Percentiles rank a stretch among this genome's conserved stretches.
These are phyloP conservation scores for Bursaphelenchus okinawaensis DNA, from an alignment of 2,888 invertebrate genomes.

Conservation along the genomic window DNA sequence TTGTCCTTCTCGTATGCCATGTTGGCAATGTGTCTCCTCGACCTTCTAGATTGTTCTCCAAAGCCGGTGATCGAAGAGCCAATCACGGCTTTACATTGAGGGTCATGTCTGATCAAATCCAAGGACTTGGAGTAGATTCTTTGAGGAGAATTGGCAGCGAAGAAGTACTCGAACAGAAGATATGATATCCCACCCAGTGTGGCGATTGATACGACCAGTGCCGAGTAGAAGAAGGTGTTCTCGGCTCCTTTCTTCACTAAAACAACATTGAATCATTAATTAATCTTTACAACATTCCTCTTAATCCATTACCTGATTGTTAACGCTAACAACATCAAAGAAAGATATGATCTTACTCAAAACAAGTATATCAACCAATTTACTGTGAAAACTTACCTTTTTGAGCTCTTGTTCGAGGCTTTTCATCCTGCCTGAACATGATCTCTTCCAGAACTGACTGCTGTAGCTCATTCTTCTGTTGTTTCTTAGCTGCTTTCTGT, in stretches of 20 bases:
- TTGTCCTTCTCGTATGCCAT: conserved; percentile 49
- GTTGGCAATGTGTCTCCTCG: conserved; percentile 41
- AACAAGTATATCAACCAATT: background rate
- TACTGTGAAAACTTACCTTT: conserved; percentile 20
- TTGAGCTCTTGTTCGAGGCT: conserved; percentile 39
- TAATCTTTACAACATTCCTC: background rate
- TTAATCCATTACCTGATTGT: background rate
- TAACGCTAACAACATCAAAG: too few species aligned
- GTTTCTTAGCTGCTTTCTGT: too few species aligned
- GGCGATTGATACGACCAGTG: conserved; percentile 37
- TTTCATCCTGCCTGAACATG: conserved; percentile 26
- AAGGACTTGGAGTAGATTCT: conserved; percentile 46
- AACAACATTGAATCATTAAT: background rate
- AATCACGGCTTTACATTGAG: conserved; percentile 43
- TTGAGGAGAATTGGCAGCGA: conserved; percentile 45
- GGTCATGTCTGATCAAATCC: conserved; percentile 39
- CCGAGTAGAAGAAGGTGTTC: conserved; percentile 49
- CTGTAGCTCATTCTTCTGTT: conserved; percentile 13
- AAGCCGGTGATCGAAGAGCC: conserved; percentile 39
- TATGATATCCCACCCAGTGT: conserved; percentile 44
- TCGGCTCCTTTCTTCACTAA: conserved; percentile 37
- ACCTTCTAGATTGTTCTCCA: conserved; percentile 35
- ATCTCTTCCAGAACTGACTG: conserved; percentile 30
- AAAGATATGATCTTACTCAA: background rate
- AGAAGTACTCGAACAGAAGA: conserved; percentile 42